Evolutionary conservation across 2,113 vertebrate genomes (phyloP), one percentile per base, ranked within the genome.

Genomic region (Xyrauchen texanus): DNA sequence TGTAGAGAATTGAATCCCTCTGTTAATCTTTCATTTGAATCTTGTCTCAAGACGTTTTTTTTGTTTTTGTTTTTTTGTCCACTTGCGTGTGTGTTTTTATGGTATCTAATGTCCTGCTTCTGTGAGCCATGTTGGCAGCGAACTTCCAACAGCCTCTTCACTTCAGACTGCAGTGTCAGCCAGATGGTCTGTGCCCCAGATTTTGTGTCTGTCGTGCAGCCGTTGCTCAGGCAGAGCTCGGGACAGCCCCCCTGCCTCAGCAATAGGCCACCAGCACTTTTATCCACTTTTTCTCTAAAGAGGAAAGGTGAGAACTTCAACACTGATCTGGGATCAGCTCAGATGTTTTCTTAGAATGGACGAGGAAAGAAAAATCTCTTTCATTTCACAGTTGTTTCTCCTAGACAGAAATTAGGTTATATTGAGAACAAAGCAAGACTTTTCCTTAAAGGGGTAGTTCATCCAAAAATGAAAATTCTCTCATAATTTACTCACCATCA

Each of bases 101-200:
- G 64, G 77, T 65, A 72, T 51, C 46, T 74, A 63, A 74, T 74
- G 78, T 74, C 69, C 77, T 79, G 60, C 51, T 62, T 76, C 52
- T 76, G 52, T 10, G 68, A 73, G 65, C 67, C 68, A 42, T 68
- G 44, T 73, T 83, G 68, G 78, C 78, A 72, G 68, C 4, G 46
- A 55, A 12, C 10, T 60, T 75, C 49, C 63, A 62, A 21, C 45
- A 63, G 63, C 16, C 71, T 80, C 62, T 81, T 70, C 63, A 45
- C 68, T 65, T 80, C 78, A 77, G 78, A 76, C 64, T 79, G 68
- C 49, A 42, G 44, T 67, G 76, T 68, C 64, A 60, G 77, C 81
- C 84, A 82, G 73, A 74, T 77, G 64, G 64, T 80, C 42, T 69
- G 64, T 77, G 80, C 62, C 66, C 75, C 76, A 68, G 42, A 81